Evolutionary conservation across 2,797 vertebrate genomes (phyloP).

Genomic region (Helicolenus hilgendorfi): DNA sequence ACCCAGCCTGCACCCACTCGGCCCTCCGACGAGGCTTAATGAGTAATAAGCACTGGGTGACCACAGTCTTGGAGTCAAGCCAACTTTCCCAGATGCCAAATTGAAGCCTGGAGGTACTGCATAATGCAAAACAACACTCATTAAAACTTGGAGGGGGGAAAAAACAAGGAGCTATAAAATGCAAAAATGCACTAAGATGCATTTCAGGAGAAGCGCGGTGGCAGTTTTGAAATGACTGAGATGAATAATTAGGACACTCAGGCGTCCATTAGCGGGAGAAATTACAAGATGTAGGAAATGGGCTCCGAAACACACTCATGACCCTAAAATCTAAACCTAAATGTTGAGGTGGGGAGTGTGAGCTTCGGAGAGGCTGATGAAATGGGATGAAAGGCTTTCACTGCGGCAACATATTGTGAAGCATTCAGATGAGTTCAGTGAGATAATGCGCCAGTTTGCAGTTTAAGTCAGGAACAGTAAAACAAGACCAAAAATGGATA

Average conservation of each 20-base stretch:
- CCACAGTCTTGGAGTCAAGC: conserved; percentile 80
- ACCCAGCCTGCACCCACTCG: conserved; percentile 66
- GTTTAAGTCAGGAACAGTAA: not conserved
- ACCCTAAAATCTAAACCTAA: conserved; percentile 46
- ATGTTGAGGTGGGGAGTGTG: not conserved
- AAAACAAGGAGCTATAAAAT: conserved; percentile 77
- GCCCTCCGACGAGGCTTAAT: conserved; percentile 74
- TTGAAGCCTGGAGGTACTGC: conserved; percentile 82
- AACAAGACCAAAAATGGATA: not conserved
- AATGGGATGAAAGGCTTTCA: conserved; percentile 31
- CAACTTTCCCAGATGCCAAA: conserved; percentile 85
- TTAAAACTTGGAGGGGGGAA: conserved; percentile 75
- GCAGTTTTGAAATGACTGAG: conserved; percentile 60
- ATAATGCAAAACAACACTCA: conserved; percentile 85
- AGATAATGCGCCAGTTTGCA: not conserved
- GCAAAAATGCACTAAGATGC: conserved; percentile 71
- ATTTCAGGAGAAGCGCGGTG: conserved; percentile 66
- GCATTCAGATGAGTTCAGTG: conserved; percentile 6
- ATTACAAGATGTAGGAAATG: conserved; percentile 66
- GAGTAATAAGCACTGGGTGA: conserved; percentile 84
- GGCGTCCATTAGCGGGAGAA: conserved; percentile 78
- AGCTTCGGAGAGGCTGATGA: conserved; percentile 21
- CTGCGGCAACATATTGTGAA: not conserved
- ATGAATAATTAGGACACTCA: conserved; percentile 79
- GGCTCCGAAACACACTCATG: conserved; percentile 39